Conservation (phyloP, 2,113 vertebrate species). For the Cariama cristata region DNA sequence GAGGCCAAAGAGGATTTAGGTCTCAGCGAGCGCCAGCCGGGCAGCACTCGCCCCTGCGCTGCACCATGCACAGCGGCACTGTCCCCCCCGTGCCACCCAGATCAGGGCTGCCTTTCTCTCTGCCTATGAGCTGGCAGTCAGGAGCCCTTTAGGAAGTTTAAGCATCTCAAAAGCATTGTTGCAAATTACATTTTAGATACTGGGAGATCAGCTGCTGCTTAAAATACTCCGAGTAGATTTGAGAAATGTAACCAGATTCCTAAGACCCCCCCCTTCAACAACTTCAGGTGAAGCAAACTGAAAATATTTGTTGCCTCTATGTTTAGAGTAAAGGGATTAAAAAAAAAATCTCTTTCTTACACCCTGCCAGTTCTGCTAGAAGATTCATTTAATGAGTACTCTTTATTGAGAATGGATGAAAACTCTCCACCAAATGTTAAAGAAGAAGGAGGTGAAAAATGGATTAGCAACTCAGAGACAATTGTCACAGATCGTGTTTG, state of each 20-base stretch:
- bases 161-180: not conserved
- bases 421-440: not conserved
- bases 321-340: not conserved
- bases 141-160: not conserved
- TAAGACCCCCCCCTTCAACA: not conserved
- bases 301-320: not conserved
- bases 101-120: not conserved
- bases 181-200: not conserved
- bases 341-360: not conserved
- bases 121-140: fast-evolving
- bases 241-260: not conserved
- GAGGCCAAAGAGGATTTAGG: not conserved
- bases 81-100: not conserved
- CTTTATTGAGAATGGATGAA: not conserved
- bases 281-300: not conserved
- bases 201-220: not conserved
- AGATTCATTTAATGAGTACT: not conserved
- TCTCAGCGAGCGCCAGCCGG: not conserved
- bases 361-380: not conserved
- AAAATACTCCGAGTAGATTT: not conserved
- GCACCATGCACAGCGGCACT: fast-evolving
- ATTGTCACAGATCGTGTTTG: not conserved
- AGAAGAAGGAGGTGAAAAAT: not conserved
- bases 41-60: fast-evolving
- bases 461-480: not conserved